phyloP scores from a whole-genome alignment of 2,113 vertebrate species.

The Microcebus murinus region DNA sequence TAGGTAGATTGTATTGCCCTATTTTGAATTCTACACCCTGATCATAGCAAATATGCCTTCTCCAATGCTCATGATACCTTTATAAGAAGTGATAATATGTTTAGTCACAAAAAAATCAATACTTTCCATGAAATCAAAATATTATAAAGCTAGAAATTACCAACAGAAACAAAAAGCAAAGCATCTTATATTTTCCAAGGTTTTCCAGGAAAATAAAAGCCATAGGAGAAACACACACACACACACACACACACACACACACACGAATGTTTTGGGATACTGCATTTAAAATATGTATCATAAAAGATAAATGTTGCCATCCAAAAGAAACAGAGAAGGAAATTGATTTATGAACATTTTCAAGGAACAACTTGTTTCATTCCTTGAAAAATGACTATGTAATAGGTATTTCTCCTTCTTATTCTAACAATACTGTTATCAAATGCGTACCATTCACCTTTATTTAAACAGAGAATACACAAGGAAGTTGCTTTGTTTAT shows the following conservation, averaged over 20 bases:
- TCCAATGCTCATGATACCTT: neutral
- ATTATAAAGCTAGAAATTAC: neutral
- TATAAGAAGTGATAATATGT: neutral
- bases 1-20: neutral
- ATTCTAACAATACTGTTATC: slow-evolving; percentile 43
- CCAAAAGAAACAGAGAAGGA: neutral
- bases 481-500: slow-evolving; percentile 73
- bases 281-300: neutral
- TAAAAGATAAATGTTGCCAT: neutral
- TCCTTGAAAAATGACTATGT: neutral
- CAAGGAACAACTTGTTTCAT: neutral
- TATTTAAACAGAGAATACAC: slow-evolving; percentile 63
- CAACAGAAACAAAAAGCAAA: neutral
- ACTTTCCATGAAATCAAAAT: neutral
- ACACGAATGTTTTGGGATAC: neutral
- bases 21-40: neutral
- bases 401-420: neutral
- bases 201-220: neutral
- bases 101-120: neutral
- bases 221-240: neutral
- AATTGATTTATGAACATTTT: neutral
- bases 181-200: neutral
- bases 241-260: neutral
- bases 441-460: slow-evolving; percentile 45
- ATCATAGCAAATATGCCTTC: neutral